Evolutionary conservation across 2,888 invertebrate genomes (phyloP).

Genomic region (Liopterus haemorrhoidalis): DNA sequence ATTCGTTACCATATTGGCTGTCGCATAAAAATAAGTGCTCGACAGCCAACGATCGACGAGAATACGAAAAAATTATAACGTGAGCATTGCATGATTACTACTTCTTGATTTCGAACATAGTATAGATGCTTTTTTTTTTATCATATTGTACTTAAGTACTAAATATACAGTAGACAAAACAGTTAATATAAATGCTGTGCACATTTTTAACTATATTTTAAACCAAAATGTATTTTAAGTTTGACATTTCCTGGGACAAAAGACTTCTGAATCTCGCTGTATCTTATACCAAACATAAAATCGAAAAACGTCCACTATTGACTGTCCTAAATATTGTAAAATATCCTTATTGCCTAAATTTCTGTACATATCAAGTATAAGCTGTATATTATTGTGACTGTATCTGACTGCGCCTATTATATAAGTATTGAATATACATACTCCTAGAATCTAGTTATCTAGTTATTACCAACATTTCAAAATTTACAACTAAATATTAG

Average conservation of each 20-base stretch:
- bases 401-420: slow-evolving; percentile 19
- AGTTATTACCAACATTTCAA: slow-evolving; percentile 14
- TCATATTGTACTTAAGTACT: too few species aligned
- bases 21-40: too few species aligned
- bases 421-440: slow-evolving; percentile 15
- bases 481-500: slow-evolving; percentile 3
- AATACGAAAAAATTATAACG: too few species aligned
- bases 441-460: slow-evolving; percentile 18
- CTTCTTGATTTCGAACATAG: too few species aligned
- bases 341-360: slow-evolving; percentile 22
- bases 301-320: slow-evolving; percentile 22
- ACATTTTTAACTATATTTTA: too few species aligned
- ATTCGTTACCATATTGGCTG: too few species aligned
- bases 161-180: too few species aligned
- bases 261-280: slow-evolving; percentile 15
- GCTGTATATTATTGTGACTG: slow-evolving; percentile 17
- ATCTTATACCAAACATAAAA: slow-evolving; percentile 18
- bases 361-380: slow-evolving; percentile 24
- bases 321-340: slow-evolving; percentile 21
- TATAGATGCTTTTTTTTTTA: too few species aligned
- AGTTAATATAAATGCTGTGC: slow-evolving; percentile 14
- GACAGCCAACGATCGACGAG: too few species aligned
- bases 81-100: too few species aligned
- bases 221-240: too few species aligned
- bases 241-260: too few species aligned